Base-by-base conservation (phyloP, 1,140 invertebrate genomes). In the Drosophila quadrilineata region DNA sequence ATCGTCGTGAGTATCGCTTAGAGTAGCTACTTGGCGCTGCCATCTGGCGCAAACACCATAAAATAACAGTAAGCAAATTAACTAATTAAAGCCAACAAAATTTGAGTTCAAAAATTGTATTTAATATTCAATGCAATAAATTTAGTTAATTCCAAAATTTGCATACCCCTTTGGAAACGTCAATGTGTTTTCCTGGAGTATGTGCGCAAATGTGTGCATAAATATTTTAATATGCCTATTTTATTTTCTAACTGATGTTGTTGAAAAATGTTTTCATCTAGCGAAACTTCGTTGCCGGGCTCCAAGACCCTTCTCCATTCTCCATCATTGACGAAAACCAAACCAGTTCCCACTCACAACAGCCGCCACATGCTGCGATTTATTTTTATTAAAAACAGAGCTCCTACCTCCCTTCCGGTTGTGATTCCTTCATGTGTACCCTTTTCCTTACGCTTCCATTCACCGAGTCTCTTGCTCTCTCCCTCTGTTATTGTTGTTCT, bases 301-400 rank as follows among this genome's bases (percentile, higher is more conserved):
- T 3, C 19, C 3, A 29, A 12, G 22, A 6, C 9, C 16, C n/a
- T 5, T 21, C n/a, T 3, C 3, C 28, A 16, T 43, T 17, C 40
- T 45, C 48, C 52, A 45, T 50, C 31, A 52, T 36, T 66, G 63
- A 43, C 17, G 54, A 49, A n/a, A n/a, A n/a, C n/a, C n/a, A n/a
- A 65, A 50, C 16, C 29, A 16, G 45, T 65, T 66, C 35, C 36
- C 38, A 38, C 38, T 24, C 17, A 28, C 17, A 66, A 60, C 12
- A 45, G 24, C 5, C 40, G 63, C 14, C 57, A 52, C 63, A 60
- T 60, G 63, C 56, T 53, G 57, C 58, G 63, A 66, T 53, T 66
- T 66, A 59, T 62, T 60, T 67, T 67, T 67, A 67, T 67, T 67
- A 67, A 67, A 62, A 67, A 67, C 41, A 45, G 36, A 41, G 40